A percentile compares a stretch with the other conserved stretches of the same genome.
These are phyloP conservation scores for Prorops nasuta DNA, from an alignment of 1,140 invertebrate genomes.

Conservation along the genomic window DNA sequence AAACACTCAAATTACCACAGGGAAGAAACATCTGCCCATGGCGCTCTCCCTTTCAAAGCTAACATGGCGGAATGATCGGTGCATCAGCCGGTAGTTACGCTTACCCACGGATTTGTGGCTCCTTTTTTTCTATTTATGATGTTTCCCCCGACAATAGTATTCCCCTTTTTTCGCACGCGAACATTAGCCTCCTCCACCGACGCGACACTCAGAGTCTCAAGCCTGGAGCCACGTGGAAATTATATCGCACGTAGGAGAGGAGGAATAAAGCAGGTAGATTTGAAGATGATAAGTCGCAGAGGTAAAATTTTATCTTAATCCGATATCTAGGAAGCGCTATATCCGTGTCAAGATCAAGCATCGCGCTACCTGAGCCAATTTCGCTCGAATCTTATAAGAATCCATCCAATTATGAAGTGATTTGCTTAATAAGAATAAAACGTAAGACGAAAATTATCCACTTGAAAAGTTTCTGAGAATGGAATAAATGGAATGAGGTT, in stretches of 20 bases:
- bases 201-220: no score
- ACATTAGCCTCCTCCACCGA: no score
- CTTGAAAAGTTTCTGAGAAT: constrained; percentile 36
- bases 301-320: constrained; percentile 41
- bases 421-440: constrained; percentile 48
- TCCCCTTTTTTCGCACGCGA: constrained; percentile 7
- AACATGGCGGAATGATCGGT: constrained; percentile 49
- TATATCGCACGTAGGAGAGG: constrained; percentile 15
- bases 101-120: constrained; percentile 46
- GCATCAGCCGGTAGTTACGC: constrained; percentile 45
- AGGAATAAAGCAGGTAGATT: constrained; percentile 19
- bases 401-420: not conserved
- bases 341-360: constrained; percentile 25
- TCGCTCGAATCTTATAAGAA: no score
- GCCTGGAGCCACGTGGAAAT: no score
- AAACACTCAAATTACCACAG: constrained; percentile 37
- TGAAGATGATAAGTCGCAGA: no score
- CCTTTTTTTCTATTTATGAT: constrained; percentile 38
- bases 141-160: constrained; percentile 12
- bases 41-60: constrained; percentile 37
- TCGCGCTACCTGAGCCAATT: no score
- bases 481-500: constrained; percentile 11
- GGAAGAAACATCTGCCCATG: constrained; percentile 45
- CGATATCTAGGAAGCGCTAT: constrained; percentile 45
- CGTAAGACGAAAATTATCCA: constrained; percentile 56